Evolutionary conservation across 2,888 invertebrate genomes (phyloP), one percentile per base, ranked within the genome.

Genomic region (Ophion ellenae): DNA sequence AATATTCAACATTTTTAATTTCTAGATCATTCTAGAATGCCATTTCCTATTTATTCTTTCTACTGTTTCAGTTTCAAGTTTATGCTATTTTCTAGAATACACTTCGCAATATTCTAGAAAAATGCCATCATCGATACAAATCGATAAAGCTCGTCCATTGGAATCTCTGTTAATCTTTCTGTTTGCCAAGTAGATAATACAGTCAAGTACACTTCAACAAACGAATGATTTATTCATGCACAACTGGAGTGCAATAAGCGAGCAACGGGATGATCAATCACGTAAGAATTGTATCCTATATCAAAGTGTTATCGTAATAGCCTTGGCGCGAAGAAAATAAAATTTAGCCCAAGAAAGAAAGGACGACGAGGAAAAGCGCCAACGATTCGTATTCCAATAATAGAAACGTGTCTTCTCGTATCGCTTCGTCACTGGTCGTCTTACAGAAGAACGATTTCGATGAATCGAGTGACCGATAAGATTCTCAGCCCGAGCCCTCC

Each of bases 391-490:
- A 59, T 74, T 77, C 81, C 81, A 86, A 81, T 81, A 78, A 83
- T 86, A 86, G 83, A 40, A 64, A 74, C 32, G n/a, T 36, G 24
- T 74, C 28, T 28, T 57, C 59, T 59, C 59, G 14, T 80, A 47
- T 71, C 61, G 17, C 61, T 59, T 76, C 66, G 59, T 69, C 69
- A 28, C 53, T 64, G 64, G 69, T 40, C 69, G 69, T 59, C 64
- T 77, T 74, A 53, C 40, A 40, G 67, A 28, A 73, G 71, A 77
- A 83, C 53, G 64, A 53, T 81, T 81, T 32, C 81, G 45, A 81
- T 83, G 75, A 81, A 86, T 70, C 84, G 84, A 63, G 70, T 82
- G 81, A 86, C 78, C 87, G 87, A 88, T 88, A 87, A 87, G 74
- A 63, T 40, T 9, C 53, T 0, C 20, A 32, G 11, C 10, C 24